Evolutionary conservation across 2,113 vertebrate species (phyloP).

Genomic region (Cygnus buccinator): DNA sequence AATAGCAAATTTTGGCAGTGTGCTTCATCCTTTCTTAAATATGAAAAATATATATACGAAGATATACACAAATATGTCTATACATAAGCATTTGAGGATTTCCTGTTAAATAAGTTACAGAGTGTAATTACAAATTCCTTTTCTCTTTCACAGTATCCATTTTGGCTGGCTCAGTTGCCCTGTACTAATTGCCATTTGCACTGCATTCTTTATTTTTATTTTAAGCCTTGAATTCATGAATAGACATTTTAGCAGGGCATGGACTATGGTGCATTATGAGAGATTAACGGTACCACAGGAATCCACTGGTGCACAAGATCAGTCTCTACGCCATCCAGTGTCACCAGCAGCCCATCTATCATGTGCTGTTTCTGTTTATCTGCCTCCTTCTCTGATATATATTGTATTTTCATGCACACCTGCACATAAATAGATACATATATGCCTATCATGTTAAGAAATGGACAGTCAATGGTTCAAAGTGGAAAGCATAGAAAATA

Average conservation of each 20-base stretch:
- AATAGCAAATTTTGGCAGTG: neutral
- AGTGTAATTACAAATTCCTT: neutral
- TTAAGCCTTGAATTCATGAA: neutral
- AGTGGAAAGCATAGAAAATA: neutral
- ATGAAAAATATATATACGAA: neutral
- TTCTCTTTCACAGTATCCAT: neutral
- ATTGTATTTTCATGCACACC: conserved; percentile 30
- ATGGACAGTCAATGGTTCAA: neutral
- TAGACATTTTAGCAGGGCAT: neutral
- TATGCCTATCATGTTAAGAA: neutral
- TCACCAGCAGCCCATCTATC: neutral
- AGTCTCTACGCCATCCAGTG: neutral
- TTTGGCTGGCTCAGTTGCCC: neutral
- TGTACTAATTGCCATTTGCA: neutral
- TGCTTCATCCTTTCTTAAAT: neutral
- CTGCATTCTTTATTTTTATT: neutral
- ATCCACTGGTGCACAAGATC: neutral
- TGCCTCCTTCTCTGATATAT: conserved; percentile 6
- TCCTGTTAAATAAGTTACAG: neutral
- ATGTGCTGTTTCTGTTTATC: neutral
- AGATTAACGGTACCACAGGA: neutral
- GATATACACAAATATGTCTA: neutral
- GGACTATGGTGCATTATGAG: neutral
- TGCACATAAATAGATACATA: conserved; percentile 64
- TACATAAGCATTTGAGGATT: neutral